A percentile compares a stretch with the other conserved stretches of the same genome.
Evolutionary conservation across 2,888 invertebrate species (phyloP).

Genomic region (Meteorus colon): DNA sequence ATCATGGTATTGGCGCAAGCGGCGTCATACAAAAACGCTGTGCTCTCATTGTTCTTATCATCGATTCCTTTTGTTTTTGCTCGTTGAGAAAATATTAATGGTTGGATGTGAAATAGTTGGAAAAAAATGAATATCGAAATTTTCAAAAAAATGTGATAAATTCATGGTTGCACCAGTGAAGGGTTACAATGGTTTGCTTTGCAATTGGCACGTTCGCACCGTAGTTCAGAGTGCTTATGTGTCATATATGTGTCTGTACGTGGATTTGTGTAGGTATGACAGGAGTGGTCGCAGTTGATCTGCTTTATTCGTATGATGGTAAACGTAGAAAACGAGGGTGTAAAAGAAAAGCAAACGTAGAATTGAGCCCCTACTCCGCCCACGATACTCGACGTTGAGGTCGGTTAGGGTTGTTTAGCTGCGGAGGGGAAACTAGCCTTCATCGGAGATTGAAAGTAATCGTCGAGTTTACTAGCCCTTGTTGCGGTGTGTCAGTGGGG

Average conservation of each 20-base stretch:
- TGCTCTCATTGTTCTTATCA: background rate
- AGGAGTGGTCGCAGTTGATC: slow-evolving; percentile 55
- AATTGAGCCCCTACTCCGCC: slow-evolving; percentile 35
- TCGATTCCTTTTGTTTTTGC: background rate
- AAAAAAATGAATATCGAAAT: background rate
- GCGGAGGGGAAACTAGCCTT: slow-evolving; percentile 38
- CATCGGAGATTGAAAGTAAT: slow-evolving; percentile 51
- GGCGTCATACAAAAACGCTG: background rate
- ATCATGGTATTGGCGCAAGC: background rate
- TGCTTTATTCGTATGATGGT: slow-evolving; percentile 42
- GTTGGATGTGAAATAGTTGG: background rate
- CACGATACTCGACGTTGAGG: slow-evolving; percentile 38
- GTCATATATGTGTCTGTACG: slow-evolving; percentile 4
- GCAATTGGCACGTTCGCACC: slow-evolving; percentile 10
- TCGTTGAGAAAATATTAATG: background rate
- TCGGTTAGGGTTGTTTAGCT: slow-evolving; percentile 45
- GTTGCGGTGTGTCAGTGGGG: slow-evolving; percentile 53
- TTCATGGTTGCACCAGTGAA: background rate
- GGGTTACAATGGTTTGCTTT: slow-evolving; percentile 13
- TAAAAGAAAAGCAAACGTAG: slow-evolving; percentile 17
- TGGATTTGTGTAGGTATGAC: slow-evolving; percentile 69
- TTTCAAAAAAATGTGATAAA: slow-evolving; percentile 3
- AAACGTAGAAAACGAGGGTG: slow-evolving; percentile 15
- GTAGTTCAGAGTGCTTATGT: background rate
- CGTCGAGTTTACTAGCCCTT: slow-evolving; percentile 65